phyloP scores from a whole-genome alignment of 2,888 invertebrate species.

The Galerucella nymphaeae region DNA sequence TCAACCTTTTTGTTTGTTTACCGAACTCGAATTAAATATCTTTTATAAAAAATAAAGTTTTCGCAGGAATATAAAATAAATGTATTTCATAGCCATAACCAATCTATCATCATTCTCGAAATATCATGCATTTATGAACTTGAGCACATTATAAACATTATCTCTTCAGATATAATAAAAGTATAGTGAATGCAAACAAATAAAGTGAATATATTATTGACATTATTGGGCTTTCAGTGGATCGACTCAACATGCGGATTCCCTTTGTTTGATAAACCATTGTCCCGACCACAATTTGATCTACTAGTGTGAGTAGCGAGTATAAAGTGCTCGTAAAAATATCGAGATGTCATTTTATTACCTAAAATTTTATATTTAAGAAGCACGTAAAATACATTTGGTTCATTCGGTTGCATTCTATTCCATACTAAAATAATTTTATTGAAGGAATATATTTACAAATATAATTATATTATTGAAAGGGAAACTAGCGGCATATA shows the following conservation, averaged over 20 bases:
- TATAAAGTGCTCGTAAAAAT: conserved; percentile 36
- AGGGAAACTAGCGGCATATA: neutral
- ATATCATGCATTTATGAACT: conserved; percentile 38
- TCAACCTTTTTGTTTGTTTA: neutral
- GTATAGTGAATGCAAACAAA: conserved; percentile 50
- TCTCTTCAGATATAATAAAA: conserved; percentile 47
- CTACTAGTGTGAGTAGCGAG: conserved; percentile 44
- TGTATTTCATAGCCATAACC: conserved; percentile 18
- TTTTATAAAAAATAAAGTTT: neutral
- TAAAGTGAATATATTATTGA: conserved; percentile 54
- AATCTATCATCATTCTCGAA: conserved; percentile 35
- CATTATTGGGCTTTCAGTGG: conserved; percentile 52
- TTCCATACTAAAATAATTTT: conserved; percentile 7
- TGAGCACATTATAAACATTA: conserved; percentile 39
- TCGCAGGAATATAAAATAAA: conserved; percentile 29
- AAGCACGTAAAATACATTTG: conserved; percentile 17
- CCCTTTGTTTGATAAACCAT: conserved; percentile 56
- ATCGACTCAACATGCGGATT: conserved; percentile 48
- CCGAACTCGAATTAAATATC: neutral
- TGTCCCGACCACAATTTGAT: conserved; percentile 53
- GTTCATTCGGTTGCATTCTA: conserved; percentile 4
- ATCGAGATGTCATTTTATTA: conserved; percentile 28
- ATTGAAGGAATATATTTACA: conserved; percentile 1
- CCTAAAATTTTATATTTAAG: conserved; percentile 17
- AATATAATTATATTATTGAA: neutral